Conservation (phyloP, 2,113 vertebrate genomes). For the Stictonetta naevosa region DNA sequence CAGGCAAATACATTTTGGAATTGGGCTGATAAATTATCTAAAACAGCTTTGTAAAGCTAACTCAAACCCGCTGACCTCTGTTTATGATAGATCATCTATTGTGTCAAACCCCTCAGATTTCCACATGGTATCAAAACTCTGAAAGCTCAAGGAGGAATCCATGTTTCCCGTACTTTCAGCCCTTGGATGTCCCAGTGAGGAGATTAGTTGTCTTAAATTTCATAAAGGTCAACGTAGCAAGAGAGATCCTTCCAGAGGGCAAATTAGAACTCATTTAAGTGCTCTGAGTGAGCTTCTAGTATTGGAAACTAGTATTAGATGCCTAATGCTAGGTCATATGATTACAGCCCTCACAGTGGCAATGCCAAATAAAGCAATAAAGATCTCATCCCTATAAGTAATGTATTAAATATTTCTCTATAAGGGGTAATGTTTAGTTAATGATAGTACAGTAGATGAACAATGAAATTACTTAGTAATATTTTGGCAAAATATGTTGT, state of each 20-base stretch:
- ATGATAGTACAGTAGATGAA: background rate
- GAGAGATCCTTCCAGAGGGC: background rate
- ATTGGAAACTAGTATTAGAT: background rate
- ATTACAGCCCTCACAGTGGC: background rate
- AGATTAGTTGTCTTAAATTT: background rate
- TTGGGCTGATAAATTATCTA: background rate
- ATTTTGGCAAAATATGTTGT: background rate
- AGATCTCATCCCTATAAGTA: background rate
- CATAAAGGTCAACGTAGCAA: background rate
- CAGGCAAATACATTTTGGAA: background rate
- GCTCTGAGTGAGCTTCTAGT: background rate
- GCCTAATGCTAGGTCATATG: background rate
- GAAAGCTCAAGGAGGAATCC: background rate
- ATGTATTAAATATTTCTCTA: background rate
- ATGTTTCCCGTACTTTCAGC: background rate
- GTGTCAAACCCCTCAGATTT: background rate
- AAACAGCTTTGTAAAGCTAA: background rate
- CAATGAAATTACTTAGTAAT: background rate
- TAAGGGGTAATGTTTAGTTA: background rate
- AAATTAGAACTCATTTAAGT: background rate
- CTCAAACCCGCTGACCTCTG: background rate
- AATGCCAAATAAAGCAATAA: background rate
- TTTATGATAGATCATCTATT: background rate
- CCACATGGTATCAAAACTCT: background rate
- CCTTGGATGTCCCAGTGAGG: background rate